phyloP scores from a whole-genome alignment of 2,797 vertebrate species.

The Thunnus albacares region DNA sequence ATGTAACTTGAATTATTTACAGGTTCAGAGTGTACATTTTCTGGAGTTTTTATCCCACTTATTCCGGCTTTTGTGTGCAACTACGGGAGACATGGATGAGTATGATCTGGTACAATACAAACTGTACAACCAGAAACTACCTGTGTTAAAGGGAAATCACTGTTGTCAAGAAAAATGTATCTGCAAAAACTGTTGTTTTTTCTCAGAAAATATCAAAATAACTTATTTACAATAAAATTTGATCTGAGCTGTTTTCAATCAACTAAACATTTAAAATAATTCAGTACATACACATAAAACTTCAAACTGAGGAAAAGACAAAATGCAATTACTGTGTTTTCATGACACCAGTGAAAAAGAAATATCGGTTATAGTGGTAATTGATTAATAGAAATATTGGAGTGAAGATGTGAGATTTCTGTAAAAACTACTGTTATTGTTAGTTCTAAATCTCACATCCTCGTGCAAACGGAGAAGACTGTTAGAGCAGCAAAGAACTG shows the following conservation, averaged over 20 bases:
- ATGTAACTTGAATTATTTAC: not conserved
- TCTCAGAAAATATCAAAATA: not conserved
- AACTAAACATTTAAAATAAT: not conserved
- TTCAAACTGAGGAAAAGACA: not conserved
- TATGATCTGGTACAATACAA: conserved; percentile 37
- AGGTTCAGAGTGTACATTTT: not conserved
- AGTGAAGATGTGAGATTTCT: conserved; percentile 35
- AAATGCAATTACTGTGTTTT: not conserved
- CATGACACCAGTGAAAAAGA: conserved; percentile 42
- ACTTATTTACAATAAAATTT: not conserved
- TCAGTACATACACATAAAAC: not conserved
- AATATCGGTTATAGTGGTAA: not conserved
- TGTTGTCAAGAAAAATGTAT: conserved; percentile 44
- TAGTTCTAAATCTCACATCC: conserved; percentile 37
- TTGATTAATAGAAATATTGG: not conserved
- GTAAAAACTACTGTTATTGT: not conserved
- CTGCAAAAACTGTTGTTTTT: not conserved
- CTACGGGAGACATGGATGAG: conserved; percentile 31
- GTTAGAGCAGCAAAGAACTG: conserved; percentile 23
- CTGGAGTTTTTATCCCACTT: conserved; percentile 39
- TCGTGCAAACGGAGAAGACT: not conserved
- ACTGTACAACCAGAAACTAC: conserved; percentile 42
- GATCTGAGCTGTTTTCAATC: not conserved
- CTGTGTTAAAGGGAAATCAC: conserved; percentile 24
- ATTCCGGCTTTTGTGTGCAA: conserved; percentile 37